phyloP scores from a whole-genome alignment of 2,113 vertebrate species.

The Oceanites oceanicus region DNA sequence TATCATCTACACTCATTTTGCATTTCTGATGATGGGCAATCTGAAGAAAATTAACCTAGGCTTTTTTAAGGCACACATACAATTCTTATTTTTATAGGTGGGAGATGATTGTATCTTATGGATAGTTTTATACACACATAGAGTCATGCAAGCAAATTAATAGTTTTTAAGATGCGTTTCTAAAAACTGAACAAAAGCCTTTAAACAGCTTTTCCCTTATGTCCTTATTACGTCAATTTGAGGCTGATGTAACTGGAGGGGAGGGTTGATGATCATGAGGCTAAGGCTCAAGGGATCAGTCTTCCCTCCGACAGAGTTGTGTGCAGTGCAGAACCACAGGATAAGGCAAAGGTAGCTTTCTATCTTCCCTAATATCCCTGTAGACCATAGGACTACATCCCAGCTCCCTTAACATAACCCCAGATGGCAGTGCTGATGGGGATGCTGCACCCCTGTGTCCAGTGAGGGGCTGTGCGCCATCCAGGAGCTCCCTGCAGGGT shows the following conservation, averaged over 20 bases:
- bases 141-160: neutral
- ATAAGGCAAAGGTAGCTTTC: neutral
- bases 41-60: conserved; percentile 18
- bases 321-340: neutral
- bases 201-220: conserved; percentile 45
- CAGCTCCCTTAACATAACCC: neutral
- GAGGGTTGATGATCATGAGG: neutral
- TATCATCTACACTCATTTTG: conserved; percentile 18
- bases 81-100: neutral
- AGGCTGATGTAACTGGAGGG: neutral
- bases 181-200: conserved; percentile 6
- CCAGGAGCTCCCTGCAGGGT: neutral
- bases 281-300: neutral
- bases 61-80: neutral
- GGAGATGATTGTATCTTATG: neutral
- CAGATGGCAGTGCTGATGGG: rapidly evolving
- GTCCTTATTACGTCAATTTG: neutral
- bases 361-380: no score
- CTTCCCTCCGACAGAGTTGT: rapidly evolving
- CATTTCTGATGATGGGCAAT: neutral
- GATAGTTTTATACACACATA: neutral
- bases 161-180: neutral
- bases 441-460: neutral
- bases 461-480: rapidly evolving
- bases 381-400: neutral